Base-by-base conservation (phyloP, 2,888 invertebrate genomes). In the Cenopis cana region DNA sequence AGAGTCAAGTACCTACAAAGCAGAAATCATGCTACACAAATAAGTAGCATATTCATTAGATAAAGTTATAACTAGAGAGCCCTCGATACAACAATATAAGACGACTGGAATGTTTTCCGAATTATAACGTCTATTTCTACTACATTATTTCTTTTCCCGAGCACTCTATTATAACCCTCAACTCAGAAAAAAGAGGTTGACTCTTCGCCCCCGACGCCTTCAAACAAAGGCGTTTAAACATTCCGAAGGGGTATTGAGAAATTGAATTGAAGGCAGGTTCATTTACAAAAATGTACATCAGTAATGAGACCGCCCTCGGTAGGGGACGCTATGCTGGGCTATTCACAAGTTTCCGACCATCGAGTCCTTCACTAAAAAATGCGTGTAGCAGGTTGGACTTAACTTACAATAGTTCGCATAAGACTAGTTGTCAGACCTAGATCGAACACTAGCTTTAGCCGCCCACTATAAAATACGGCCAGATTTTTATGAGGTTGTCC, bases 271-370 rank as follows among this genome's bases (percentile, higher is more conserved):
- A 59, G 50, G 57, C 68, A 54, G 61, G 68, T 69, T 69, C 61
- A 60, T 67, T 67, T 61, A 67, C 60, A 71, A 67, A 71, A 71
- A 66, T 38, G 71, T 67, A 66, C 71, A 71, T 71, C 55, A 33
- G 54, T 71, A 71, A 71, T 71, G 71, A 71, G 71, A 60, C 41
- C 57, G 69, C 12, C 49, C 56, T 46, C 6, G n/a, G 46, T 46
- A 6, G 46, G 46, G 46, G 46, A 46, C 8, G 46, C n/a, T 46
- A 14, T 14, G n/a, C 46, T 46, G 46, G 6, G 46, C 46, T 46
- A 46, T 6, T 38, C 46, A 46, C 46, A n/a, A n/a, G 46, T 46
- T n/a, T n/a, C 33, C 33, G 9, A 33, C 33, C 5, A 33, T 17
- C 4, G 24, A 24, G 24, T 24, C 24, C 24, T 24, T 24, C 2